These are phyloP conservation scores for Microtus montanus DNA, from an alignment of 2,113 vertebrate genomes.

Conservation along the genomic window DNA sequence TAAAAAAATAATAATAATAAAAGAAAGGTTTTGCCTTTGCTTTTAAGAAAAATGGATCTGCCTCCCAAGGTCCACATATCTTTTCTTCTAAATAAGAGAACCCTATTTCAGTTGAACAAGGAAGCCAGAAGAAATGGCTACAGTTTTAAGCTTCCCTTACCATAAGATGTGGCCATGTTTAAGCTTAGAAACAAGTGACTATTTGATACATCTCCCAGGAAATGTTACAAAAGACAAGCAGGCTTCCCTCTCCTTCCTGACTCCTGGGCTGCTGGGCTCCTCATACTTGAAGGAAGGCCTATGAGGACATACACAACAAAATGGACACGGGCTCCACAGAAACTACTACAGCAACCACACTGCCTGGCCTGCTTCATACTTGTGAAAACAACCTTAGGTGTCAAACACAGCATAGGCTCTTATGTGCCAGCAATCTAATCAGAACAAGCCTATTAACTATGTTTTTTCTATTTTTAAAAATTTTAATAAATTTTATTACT, in stretches of 20 bases:
- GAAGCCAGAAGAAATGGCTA: constrained; percentile 29
- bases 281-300: not conserved
- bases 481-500: not conserved
- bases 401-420: constrained; percentile 28
- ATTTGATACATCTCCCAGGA: not conserved
- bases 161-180: constrained; percentile 4
- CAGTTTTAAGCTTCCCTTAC: constrained; percentile 14
- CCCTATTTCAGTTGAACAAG: constrained; percentile 12
- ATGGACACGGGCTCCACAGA: not conserved
- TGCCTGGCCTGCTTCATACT: not conserved
- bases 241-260: constrained; percentile 32
- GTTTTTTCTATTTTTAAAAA: not conserved
- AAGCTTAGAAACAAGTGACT: not conserved
- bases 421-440: constrained; percentile 47
- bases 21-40: not conserved
- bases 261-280: not conserved
- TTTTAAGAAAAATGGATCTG: constrained; percentile 13
- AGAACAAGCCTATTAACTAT: not conserved
- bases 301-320: not conserved
- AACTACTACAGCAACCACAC: not conserved
- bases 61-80: not conserved
- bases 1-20: not conserved
- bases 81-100: constrained; percentile 21
- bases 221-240: constrained; percentile 38
- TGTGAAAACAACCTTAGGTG: constrained; percentile 22